Conservation (phyloP, 2,797 vertebrate genomes). For the Rachycentron canadum region DNA sequence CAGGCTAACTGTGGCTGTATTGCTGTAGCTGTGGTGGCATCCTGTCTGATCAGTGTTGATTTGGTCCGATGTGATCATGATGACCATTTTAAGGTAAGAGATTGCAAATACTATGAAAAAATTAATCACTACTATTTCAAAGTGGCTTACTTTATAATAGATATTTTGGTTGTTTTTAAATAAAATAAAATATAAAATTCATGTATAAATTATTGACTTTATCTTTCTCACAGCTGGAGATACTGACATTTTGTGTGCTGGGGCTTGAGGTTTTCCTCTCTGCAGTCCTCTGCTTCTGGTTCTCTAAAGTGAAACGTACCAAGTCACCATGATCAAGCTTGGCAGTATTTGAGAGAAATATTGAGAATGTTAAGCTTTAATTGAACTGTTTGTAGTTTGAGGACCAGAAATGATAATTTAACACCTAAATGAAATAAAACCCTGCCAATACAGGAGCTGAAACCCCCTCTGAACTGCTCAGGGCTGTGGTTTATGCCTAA, state of each 20-base stretch:
- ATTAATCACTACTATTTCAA: fast-evolving
- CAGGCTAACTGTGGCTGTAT: slow-evolving; percentile 71
- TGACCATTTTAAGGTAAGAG: slow-evolving; percentile 61
- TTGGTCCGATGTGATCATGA: background rate
- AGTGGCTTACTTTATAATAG: background rate
- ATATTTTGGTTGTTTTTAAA: background rate
- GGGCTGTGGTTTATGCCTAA: slow-evolving; percentile 54
- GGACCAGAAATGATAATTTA: background rate
- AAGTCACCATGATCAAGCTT: slow-evolving; percentile 37
- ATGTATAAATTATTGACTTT: slow-evolving; percentile 14
- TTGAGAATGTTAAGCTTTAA: background rate
- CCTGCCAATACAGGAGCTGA: slow-evolving; percentile 4
- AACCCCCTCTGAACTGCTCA: slow-evolving; percentile 14
- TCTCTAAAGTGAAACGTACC: slow-evolving; percentile 49
- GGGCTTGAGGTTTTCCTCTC: slow-evolving; percentile 71
- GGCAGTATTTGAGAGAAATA: background rate
- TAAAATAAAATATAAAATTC: background rate
- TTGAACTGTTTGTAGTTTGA: background rate
- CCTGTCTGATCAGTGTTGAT: slow-evolving; percentile 71
- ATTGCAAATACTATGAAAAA: background rate
- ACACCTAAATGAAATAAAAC: background rate
- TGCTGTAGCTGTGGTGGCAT: slow-evolving; percentile 46
- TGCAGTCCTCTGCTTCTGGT: slow-evolving; percentile 73
- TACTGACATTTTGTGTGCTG: slow-evolving; percentile 76
- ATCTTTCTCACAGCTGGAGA: slow-evolving; percentile 73